These are phyloP conservation scores for Agriopis leucophaearia DNA, from an alignment of 2,888 invertebrate species.

Conservation along the genomic window DNA sequence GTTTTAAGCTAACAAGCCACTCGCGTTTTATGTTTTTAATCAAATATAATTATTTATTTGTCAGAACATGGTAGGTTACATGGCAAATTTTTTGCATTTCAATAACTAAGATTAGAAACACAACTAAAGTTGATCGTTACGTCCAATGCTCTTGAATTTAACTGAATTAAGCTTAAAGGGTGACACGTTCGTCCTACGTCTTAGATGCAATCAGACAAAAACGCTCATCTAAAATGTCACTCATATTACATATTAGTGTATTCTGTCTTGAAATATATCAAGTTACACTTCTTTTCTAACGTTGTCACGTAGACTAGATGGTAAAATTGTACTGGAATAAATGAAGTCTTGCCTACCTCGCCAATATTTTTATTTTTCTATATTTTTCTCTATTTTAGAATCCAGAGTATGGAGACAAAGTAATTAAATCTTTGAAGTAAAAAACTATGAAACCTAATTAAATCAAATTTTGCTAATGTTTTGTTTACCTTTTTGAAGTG, in stretches of 20 bases:
- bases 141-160: background rate
- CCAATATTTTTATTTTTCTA: conserved; percentile 30
- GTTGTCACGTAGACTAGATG: conserved; percentile 37
- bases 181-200: conserved; percentile 2
- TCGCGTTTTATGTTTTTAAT: too few relatives aligned
- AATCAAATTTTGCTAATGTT: too few relatives aligned
- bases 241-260: conserved; percentile 2
- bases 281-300: conserved; percentile 28
- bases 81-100: too few relatives aligned
- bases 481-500: too few relatives aligned
- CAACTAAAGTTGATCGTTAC: too few relatives aligned
- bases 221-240: conserved; percentile 11
- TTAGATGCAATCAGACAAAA: conserved; percentile 16
- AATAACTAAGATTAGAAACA: too few relatives aligned
- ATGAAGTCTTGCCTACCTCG: conserved; percentile 12
- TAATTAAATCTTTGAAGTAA: too few relatives aligned
- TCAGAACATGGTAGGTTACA: too few relatives aligned
- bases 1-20: too few relatives aligned
- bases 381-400: conserved; percentile 29
- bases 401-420: too few relatives aligned
- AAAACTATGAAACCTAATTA: too few relatives aligned
- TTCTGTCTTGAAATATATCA: conserved; percentile 20
- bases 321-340: conserved; percentile 33
- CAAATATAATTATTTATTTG: too few relatives aligned
- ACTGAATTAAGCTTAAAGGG: background rate